Evolutionary conservation across 1,140 invertebrate genomes (phyloP).

Genomic region (Cyphomyrmex costatus): DNA sequence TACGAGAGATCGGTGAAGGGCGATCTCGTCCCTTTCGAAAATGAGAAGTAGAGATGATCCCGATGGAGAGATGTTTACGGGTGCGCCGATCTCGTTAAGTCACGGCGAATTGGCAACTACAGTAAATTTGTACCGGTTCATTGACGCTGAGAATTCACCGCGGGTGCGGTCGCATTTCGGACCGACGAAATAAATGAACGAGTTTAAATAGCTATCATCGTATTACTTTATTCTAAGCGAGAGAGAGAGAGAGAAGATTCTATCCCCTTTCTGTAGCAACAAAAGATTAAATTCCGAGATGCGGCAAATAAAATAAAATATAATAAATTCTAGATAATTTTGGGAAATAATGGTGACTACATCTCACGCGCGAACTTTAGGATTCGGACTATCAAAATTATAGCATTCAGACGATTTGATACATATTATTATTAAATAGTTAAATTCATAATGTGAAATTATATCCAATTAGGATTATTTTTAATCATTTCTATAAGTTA

Average conservation of each 20-base stretch:
- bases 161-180: constrained; percentile 38
- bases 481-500: too few relatives aligned
- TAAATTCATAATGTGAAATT: too few relatives aligned
- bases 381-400: neutral
- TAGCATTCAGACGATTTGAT: neutral
- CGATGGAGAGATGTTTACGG: constrained; percentile 35
- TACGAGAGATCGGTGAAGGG: constrained; percentile 23
- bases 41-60: neutral
- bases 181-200: constrained; percentile 7
- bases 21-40: neutral
- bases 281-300: neutral
- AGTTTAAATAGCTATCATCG: constrained; percentile 24
- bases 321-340: neutral
- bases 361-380: neutral
- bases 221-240: constrained; percentile 7
- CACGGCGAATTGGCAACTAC: constrained; percentile 27
- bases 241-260: neutral
- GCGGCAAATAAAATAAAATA: neutral
- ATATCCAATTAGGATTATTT: too few relatives aligned
- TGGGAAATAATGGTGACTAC: neutral
- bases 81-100: constrained; percentile 62
- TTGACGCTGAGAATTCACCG: constrained; percentile 12
- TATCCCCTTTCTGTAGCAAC: neutral
- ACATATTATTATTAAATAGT: too few relatives aligned
- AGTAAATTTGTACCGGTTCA: constrained; percentile 37